A percentile compares a stretch with the other conserved stretches of the same genome.
phyloP scores from a whole-genome alignment of 2,113 vertebrate species.

The Chamaea fasciata region DNA sequence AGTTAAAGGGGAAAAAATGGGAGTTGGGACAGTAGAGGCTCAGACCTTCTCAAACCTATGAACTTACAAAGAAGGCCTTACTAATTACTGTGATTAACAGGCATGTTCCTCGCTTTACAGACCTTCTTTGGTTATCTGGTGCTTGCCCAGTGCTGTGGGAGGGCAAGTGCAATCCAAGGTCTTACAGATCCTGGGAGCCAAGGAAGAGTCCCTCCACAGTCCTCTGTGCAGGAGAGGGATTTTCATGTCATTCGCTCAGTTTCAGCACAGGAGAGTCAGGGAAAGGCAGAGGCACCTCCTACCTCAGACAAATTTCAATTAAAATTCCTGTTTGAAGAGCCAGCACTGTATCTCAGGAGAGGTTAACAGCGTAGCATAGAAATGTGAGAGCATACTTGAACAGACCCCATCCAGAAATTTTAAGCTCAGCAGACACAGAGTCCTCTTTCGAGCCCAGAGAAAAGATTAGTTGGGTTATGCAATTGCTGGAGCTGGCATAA shows the following conservation, averaged over 20 bases:
- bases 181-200: neutral
- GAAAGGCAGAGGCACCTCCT: neutral
- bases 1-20: neutral
- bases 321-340: neutral
- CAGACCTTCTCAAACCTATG: neutral
- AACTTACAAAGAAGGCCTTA: neutral
- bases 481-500: constrained; percentile 40
- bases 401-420: neutral
- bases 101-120: neutral
- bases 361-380: neutral
- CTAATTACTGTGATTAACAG: neutral
- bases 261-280: neutral
- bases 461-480: constrained; percentile 36
- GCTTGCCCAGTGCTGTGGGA: neutral
- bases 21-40: neutral
- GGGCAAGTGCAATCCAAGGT: neutral
- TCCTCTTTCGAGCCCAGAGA: neutral
- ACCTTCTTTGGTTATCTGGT: neutral
- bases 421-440: neutral
- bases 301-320: constrained; percentile 14
- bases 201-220: neutral
- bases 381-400: neutral
- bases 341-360: neutral
- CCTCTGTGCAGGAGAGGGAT: neutral
- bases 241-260: neutral